phyloP scores from a whole-genome alignment of 2,113 vertebrate genomes.

The Rallus limicola region DNA sequence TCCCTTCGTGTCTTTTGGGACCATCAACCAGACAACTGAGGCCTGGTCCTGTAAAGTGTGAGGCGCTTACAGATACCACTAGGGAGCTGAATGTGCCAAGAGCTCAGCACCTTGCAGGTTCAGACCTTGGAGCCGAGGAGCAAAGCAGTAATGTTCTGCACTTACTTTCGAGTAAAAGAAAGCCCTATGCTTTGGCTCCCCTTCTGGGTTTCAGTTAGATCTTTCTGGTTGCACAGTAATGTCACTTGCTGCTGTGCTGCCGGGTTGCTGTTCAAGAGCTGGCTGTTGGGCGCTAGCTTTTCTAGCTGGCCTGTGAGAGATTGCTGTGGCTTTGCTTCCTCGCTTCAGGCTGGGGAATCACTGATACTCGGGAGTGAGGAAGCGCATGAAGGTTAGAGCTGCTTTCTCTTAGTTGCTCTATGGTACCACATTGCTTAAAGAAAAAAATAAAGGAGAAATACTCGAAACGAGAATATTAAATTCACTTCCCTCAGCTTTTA shows the following conservation, averaged over 20 bases:
- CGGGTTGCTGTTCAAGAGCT: background rate
- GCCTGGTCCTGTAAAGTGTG: fast-evolving
- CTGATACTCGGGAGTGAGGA: background rate
- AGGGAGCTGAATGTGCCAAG: fast-evolving
- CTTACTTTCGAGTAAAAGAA: background rate
- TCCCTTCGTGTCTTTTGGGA: background rate
- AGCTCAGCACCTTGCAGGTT: background rate
- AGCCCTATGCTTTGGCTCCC: background rate
- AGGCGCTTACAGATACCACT: fast-evolving
- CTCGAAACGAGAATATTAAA: background rate
- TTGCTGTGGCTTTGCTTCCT: background rate
- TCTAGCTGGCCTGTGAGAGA: fast-evolving
- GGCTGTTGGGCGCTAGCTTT: fast-evolving
- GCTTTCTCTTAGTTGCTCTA: background rate
- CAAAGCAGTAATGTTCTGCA: background rate
- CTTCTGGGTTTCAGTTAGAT: fast-evolving
- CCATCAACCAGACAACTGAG: background rate
- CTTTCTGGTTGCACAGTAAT: background rate
- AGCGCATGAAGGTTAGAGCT: background rate
- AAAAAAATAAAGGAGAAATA: background rate
- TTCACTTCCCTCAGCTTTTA: background rate
- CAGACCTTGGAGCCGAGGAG: background rate
- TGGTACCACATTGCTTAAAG: fast-evolving
- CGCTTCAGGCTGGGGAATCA: background rate
- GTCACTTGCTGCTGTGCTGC: fast-evolving